phyloP scores from a whole-genome alignment of 2,113 vertebrate genomes.

The Leucoraja erinaceus region DNA sequence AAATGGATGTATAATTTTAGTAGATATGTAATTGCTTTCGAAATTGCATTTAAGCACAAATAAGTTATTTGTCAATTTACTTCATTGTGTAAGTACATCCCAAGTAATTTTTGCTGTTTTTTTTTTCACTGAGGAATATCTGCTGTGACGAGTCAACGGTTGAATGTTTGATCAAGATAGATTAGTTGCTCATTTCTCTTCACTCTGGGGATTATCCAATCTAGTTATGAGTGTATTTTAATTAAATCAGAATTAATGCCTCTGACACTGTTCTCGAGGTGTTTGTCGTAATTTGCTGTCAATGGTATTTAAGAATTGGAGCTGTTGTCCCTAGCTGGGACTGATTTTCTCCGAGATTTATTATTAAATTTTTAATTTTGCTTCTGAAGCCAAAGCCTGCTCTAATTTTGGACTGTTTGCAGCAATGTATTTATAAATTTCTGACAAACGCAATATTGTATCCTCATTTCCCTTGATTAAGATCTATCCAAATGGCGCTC shows the following conservation, averaged over 20 bases:
- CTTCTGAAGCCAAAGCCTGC: neutral
- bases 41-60: neutral
- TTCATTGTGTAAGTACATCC: neutral
- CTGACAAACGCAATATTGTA: neutral
- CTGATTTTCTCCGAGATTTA: neutral
- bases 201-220: neutral
- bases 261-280: neutral
- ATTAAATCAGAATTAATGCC: neutral
- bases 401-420: neutral
- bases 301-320: neutral
- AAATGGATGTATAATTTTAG: neutral
- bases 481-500: neutral
- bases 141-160: neutral
- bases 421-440: neutral
- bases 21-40: neutral
- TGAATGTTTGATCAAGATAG: neutral
- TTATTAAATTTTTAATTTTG: neutral
- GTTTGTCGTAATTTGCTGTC: neutral
- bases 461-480: neutral
- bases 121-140: neutral
- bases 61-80: neutral
- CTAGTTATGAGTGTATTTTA: neutral
- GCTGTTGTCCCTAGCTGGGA: neutral
- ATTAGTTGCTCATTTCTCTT: neutral
- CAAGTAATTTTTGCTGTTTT: neutral